Base-by-base conservation (phyloP, 2,888 invertebrate species). In the Ephialtes manifestator region DNA sequence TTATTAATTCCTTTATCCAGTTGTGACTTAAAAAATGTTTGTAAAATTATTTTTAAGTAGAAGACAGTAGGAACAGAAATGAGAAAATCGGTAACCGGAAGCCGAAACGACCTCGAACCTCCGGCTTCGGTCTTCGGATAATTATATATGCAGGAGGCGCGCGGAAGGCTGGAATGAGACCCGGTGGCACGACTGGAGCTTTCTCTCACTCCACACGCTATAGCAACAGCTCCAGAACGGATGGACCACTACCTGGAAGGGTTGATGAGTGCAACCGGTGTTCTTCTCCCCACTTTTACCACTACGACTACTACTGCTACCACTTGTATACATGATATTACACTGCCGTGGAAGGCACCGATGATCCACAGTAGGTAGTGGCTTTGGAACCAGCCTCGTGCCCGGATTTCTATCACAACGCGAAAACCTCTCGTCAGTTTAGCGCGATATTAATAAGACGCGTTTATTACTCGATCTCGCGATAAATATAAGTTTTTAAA, bases 211-310 rank as follows among this genome's bases (percentile, higher is more conserved):
- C 24, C 24, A 24, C 71, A 43, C 68, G 68, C 55, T 65, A 43
- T 72, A 77, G 65, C 72, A 72, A 85, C 85, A 84, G 81, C 82
- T 86, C 86, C 80, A 72, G 84, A 81, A 74, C 55, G 79, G 75
- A 79, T 74, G 79, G 84, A 87, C 68, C 82, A 71, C 74, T 67
- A 83, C 77, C 65, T 77, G 88, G 92, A 92, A 92, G 93, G 92
- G 92, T 93, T 93, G 93, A 93, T 93, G 93, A 93, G 93, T 92
- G 93, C 93, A 93, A 93, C 93, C 93, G 93, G 93, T 93, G 93
- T 93, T 93, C 92, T 92, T 91, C 91, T 92, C 93, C 93, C 93
- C 92, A 89, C 90, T 84, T 63, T 60, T 28, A 46, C 76, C 31
- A 28, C 74, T 65, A 68, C 80, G 18, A 77, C 74, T 76, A 80